A percentile compares a stretch with the other conserved stretches of the same genome.
Conservation (phyloP, 2,888 invertebrate genomes). For the Parnassius glacialis region DNA sequence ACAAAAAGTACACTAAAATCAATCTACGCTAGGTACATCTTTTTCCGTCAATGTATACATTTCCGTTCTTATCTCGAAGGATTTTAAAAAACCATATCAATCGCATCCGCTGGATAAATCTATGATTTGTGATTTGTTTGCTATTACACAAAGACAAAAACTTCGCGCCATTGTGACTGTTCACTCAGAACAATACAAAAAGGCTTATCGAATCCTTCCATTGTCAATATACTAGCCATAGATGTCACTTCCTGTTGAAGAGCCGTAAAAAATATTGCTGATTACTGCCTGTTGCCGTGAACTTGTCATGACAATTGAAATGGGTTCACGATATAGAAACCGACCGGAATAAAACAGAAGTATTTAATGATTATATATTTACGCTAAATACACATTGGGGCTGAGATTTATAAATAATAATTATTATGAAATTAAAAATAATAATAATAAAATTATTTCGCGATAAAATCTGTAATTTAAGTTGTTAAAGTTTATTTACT, state of each 20-base stretch:
- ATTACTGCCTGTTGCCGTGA: background rate
- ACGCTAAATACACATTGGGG: no score
- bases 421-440: no score
- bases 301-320: slow-evolving; percentile 7
- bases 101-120: slow-evolving; percentile 8
- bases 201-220: slow-evolving; percentile 58
- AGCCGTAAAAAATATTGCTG: slow-evolving; percentile 30
- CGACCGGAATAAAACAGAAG: no score
- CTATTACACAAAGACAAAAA: slow-evolving; percentile 34
- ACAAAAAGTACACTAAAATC: no score
- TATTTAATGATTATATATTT: no score
- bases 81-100: background rate
- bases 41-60: background rate
- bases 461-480: no score
- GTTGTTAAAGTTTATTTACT: no score
- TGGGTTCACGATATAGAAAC: background rate
- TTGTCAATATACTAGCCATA: slow-evolving; percentile 51
- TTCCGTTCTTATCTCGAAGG: slow-evolving; percentile 5
- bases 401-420: no score
- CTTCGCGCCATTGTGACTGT: slow-evolving; percentile 53
- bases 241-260: slow-evolving; percentile 52
- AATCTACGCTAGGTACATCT: no score
- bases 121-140: slow-evolving; percentile 10
- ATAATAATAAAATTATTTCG: no score
- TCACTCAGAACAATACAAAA: slow-evolving; percentile 57